phyloP scores from a whole-genome alignment of 2,797 vertebrate species.

The Coccyzus lansbergi region DNA sequence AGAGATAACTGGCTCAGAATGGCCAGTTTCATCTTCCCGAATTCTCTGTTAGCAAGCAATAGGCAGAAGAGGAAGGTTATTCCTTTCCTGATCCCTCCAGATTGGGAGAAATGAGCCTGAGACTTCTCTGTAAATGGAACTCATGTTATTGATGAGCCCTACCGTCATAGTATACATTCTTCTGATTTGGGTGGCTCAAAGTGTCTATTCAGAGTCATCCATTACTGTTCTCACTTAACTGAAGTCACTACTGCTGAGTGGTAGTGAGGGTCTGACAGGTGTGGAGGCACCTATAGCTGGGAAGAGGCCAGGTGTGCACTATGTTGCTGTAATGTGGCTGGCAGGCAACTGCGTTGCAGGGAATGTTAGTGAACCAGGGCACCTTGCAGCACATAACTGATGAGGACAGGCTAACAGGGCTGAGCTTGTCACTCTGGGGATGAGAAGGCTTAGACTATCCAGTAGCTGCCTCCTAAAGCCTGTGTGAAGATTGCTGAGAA shows the following conservation, averaged over 20 bases:
- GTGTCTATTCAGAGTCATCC: not conserved
- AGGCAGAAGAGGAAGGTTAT: not conserved
- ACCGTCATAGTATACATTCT: not conserved
- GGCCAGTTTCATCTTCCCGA: not conserved
- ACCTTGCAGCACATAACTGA: fast-evolving
- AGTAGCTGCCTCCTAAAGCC: not conserved
- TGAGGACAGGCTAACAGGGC: not conserved
- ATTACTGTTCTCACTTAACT: not conserved
- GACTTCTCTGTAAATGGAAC: not conserved
- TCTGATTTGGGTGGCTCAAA: not conserved
- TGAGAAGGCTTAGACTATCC: not conserved
- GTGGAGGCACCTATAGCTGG: not conserved
- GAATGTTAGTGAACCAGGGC: not conserved
- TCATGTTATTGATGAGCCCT: not conserved
- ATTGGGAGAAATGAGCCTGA: not conserved
- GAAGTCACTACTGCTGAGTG: not conserved
- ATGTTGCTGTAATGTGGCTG: fast-evolving
- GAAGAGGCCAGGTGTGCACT: fast-evolving
- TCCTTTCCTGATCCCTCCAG: not conserved
- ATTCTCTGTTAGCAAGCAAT: not conserved
- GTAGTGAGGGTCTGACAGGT: not conserved
- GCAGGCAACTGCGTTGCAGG: not conserved
- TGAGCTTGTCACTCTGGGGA: not conserved
- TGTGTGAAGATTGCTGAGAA: not conserved
- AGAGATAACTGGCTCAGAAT: not conserved